phyloP scores from a whole-genome alignment of 30 jellyfish, hydroid and myxozoan genomes.

The Sanderia malayensis region DNA sequence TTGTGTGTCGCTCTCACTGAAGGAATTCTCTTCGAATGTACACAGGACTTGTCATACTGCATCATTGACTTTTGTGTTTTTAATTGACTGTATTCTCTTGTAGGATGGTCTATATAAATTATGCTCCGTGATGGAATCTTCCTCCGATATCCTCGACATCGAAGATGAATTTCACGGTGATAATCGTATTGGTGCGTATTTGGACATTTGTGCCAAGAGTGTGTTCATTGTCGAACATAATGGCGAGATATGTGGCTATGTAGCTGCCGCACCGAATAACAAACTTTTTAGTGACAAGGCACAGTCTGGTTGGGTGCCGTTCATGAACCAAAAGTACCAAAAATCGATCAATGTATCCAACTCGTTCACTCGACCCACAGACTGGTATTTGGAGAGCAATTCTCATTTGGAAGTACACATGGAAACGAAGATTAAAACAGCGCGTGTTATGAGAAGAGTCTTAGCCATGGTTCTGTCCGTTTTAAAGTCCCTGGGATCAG shows the following conservation, averaged over 20 bases:
- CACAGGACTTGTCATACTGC: not conserved
- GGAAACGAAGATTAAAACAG: slow-evolving; percentile 56
- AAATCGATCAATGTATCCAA: not conserved
- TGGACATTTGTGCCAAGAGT: slow-evolving; percentile 63
- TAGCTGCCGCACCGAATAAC: slow-evolving; percentile 89
- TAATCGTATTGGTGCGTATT: slow-evolving; percentile 54
- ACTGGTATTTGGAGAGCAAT: slow-evolving; percentile 59
- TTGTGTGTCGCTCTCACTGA: no score
- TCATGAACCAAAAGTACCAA: slow-evolving; percentile 24
- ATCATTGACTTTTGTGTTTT: no score
- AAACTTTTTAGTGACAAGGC: slow-evolving; percentile 57
- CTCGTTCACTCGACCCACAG: slow-evolving; percentile 41
- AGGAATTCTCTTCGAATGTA: no score
- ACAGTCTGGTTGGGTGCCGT: slow-evolving; percentile 35
- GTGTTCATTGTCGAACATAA: slow-evolving; percentile 77
- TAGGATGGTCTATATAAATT: slow-evolving; percentile 67
- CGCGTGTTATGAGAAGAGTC: slow-evolving; percentile 67
- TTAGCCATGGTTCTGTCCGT: slow-evolving; percentile 66
- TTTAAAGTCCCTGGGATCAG: slow-evolving; percentile 80
- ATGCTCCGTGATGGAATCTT: slow-evolving; percentile 25
- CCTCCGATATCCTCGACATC: slow-evolving; percentile 26
- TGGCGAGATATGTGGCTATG: slow-evolving; percentile 83
- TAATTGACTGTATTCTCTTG: not conserved
- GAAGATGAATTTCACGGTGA: slow-evolving; percentile 45
- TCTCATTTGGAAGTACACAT: slow-evolving; percentile 72